These are phyloP conservation scores for Sminthurides aquaticus DNA, from an alignment of 2,888 invertebrate species.

Conservation along the genomic window DNA sequence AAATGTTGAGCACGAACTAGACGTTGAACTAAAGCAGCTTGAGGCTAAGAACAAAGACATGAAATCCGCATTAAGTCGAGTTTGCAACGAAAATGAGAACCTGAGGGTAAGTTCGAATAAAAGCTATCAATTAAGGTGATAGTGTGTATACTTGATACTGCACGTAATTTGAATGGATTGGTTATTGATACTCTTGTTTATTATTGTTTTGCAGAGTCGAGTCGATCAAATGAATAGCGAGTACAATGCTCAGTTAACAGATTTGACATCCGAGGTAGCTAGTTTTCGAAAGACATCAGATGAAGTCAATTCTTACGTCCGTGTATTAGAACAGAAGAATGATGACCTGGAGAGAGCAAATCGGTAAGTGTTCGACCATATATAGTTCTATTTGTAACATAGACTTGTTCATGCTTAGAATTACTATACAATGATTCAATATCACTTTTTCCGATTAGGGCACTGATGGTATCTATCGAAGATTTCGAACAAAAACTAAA, in stretches of 20 bases:
- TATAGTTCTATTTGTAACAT: too few relatives aligned
- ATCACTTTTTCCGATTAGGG: too few relatives aligned
- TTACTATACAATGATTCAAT: too few relatives aligned
- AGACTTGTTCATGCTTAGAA: too few relatives aligned
- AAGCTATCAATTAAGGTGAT: too few relatives aligned
- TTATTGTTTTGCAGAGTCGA: slow-evolving; percentile 17
- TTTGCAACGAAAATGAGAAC: slow-evolving; percentile 73
- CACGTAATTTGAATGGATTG: too few relatives aligned
- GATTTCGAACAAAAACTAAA: slow-evolving; percentile 87
- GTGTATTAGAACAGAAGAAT: slow-evolving; percentile 93
- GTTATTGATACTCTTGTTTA: too few relatives aligned
- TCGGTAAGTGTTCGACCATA: slow-evolving; percentile 33
- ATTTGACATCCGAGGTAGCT: slow-evolving; percentile 7
- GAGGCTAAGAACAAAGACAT: slow-evolving; percentile 82
- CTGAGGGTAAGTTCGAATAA: slow-evolving; percentile 59
- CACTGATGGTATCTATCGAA: slow-evolving; percentile 82
- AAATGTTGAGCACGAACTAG: slow-evolving; percentile 87
- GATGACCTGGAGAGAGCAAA: slow-evolving; percentile 94
- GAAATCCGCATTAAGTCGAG: slow-evolving; percentile 64
- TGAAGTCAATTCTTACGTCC: slow-evolving; percentile 67
- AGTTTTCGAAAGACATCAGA: slow-evolving; percentile 45
- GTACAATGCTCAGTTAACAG: slow-evolving; percentile 13
- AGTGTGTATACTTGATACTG: too few relatives aligned
- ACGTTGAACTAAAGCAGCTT: slow-evolving; percentile 79
- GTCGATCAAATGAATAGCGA: slow-evolving; percentile 14